Conservation (phyloP, 2,113 vertebrate genomes). For the Phylloscopus trochilus region DNA sequence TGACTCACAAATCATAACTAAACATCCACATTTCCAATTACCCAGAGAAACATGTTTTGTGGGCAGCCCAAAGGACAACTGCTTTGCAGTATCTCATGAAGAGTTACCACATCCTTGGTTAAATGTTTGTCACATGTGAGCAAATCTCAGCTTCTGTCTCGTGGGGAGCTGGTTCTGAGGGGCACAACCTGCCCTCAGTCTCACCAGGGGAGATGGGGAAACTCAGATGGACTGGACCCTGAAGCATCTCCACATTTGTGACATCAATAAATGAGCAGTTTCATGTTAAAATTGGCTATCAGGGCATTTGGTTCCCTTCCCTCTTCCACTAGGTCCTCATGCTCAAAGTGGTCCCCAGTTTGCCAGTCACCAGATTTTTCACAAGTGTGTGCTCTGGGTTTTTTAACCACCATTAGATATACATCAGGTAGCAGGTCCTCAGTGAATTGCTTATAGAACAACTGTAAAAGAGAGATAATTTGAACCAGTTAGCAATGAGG, state of each 20-base stretch:
- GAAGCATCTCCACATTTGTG: background rate
- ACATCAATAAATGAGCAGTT: background rate
- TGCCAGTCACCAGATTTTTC: background rate
- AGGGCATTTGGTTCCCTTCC: background rate
- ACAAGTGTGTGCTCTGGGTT: background rate
- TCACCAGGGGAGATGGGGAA: background rate
- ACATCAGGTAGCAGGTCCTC: background rate
- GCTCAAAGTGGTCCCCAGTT: background rate
- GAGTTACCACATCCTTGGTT: background rate
- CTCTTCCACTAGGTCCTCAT: background rate
- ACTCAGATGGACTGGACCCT: background rate
- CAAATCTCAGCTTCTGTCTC: background rate
- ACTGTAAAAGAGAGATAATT: background rate
- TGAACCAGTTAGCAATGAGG: background rate
- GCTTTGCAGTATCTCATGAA: background rate
- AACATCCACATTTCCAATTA: background rate
- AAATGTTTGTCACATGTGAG: background rate
- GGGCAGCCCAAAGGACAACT: background rate
- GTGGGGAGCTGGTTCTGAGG: background rate
- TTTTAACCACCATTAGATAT: background rate
- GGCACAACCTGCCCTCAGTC: background rate
- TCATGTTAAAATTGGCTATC: background rate
- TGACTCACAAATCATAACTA: background rate
- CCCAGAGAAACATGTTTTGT: background rate
- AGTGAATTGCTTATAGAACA: background rate